Conservation (phyloP, 1,140 invertebrate species). For the Microplitis demolitor region DNA sequence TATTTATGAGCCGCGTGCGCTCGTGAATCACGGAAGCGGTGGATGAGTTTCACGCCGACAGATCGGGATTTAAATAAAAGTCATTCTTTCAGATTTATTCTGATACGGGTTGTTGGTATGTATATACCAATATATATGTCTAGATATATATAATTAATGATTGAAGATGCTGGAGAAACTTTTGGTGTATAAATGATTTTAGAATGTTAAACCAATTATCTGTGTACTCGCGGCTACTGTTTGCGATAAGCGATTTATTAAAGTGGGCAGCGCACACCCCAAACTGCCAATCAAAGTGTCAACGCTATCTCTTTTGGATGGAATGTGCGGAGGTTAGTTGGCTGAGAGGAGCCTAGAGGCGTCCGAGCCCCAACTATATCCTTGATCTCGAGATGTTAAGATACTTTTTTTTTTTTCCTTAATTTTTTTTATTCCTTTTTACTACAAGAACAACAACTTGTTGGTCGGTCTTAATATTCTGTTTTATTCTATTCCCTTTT, state of each 20-base stretch:
- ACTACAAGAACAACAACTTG: too few species aligned
- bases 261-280: constrained; percentile 30
- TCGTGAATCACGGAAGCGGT: background rate
- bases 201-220: constrained; percentile 8
- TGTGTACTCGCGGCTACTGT: constrained; percentile 3
- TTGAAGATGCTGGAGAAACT: too few species aligned
- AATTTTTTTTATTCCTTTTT: background rate
- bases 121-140: too few species aligned
- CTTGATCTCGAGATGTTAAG: background rate
- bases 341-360: background rate
- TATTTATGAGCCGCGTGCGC: background rate
- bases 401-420: background rate
- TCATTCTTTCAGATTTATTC: background rate
- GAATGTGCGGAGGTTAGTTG: background rate
- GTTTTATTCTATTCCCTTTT: background rate
- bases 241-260: constrained; percentile 23
- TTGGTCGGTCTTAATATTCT: too few species aligned
- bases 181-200: background rate
- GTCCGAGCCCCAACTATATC: background rate
- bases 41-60: background rate
- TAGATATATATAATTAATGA: too few species aligned
- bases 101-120: background rate
- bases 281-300: constrained; percentile 48
- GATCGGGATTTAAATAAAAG: background rate
- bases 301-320: constrained; percentile 34